Percentiles rank a stretch among this genome's conserved stretches.
These are phyloP conservation scores for Acanthiza pusilla DNA, from an alignment of 2,797 vertebrate genomes.

Conservation along the genomic window DNA sequence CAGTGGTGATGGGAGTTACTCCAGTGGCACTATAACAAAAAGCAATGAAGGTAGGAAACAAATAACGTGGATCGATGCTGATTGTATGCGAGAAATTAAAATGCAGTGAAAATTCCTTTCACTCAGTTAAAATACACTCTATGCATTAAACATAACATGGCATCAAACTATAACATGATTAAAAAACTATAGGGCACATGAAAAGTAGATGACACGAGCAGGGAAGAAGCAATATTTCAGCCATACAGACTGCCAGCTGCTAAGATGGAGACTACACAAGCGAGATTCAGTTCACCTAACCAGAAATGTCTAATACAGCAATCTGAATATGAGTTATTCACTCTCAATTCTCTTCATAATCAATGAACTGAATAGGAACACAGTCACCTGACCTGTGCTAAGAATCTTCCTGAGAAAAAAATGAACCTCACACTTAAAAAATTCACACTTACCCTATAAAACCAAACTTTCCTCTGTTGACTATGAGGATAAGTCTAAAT, in stretches of 20 bases:
- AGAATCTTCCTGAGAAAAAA: background rate
- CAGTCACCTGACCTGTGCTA: background rate
- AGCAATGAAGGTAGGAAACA: background rate
- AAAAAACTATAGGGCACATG: background rate
- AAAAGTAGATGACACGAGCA: background rate
- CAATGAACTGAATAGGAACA: background rate
- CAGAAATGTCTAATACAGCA: background rate
- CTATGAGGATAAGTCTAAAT: background rate
- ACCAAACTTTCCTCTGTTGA: background rate
- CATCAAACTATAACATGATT: background rate
- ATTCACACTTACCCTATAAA: background rate
- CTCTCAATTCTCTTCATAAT: background rate
- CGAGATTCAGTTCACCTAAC: background rate
- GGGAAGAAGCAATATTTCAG: background rate
- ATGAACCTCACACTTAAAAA: background rate
- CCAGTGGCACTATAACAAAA: background rate
- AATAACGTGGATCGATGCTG: background rate
- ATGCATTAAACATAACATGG: background rate
- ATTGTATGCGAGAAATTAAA: background rate
- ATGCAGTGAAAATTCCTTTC: background rate
- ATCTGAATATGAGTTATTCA: background rate
- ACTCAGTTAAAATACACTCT: background rate
- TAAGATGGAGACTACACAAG: background rate
- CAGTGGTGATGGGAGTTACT: background rate
- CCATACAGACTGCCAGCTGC: background rate